Base-by-base conservation (phyloP, 1,140 invertebrate species). In the Arion vulgaris region DNA sequence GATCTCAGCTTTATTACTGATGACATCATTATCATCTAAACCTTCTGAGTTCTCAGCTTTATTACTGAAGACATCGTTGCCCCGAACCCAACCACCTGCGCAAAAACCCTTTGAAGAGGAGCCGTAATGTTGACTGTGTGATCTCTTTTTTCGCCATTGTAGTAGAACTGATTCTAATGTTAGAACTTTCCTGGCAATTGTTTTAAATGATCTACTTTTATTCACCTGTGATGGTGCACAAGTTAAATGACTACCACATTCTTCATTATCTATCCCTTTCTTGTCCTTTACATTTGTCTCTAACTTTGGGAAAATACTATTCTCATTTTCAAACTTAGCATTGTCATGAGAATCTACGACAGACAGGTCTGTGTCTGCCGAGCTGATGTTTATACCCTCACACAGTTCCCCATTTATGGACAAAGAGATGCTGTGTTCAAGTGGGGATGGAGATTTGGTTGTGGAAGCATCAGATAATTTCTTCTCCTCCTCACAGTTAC, bases 401-500 rank as follows among this genome's bases (percentile, higher is more conserved):
- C 92, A 76, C 28, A 86, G 45, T 82, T 92, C 90, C 38, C 91
- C 91, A 83, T 92, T 92, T 39, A 92, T 91, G 38, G 91, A 92
- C 28, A 92, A 84, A 72, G 87, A 87, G 51, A 89, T 86, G 72
- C 57, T 72, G 5, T 89, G 79, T 36, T 78, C 80, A 57, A 69
- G 69, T 0, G 32, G 39, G 17, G 69, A 51, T 19, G 51, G 45
- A 19, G 38, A 28, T 38, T 78, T 39, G 32, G 68, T 23, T 62
- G 85, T 68, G 80, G 80, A 72, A 53, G 57, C 45, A 34, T 66
- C 78, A 13, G 71, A 49, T 34, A 53, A 38, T 41, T 73, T 5
- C 34, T 41, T 34, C 51, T 78, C 34, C 45, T 45, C 0, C 45
- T 71, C 4, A 79, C 51, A 39, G 78, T 90, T 90, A 91, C 89